Percentiles rank a stretch among this genome's conserved stretches.
These are phyloP conservation scores for Tichodroma muraria DNA, from an alignment of 2,113 vertebrate genomes.

Conservation along the genomic window DNA sequence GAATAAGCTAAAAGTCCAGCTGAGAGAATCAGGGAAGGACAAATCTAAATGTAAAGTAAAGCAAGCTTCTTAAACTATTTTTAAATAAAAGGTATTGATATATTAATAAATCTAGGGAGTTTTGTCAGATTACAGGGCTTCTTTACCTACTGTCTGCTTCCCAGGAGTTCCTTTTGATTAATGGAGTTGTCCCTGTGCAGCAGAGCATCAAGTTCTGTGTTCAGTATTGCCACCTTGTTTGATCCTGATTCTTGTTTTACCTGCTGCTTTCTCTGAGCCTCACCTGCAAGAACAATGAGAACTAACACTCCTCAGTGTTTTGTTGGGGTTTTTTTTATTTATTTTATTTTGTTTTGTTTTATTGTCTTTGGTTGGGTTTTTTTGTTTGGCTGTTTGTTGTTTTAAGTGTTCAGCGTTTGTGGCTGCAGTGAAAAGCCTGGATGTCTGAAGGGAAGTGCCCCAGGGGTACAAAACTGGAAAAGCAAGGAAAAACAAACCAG, in stretches of 20 bases:
- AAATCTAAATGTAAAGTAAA: slow-evolving; percentile 66
- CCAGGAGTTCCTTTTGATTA: not conserved
- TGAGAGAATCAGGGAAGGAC: slow-evolving; percentile 60
- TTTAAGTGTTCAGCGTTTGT: not conserved
- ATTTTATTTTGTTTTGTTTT: not conserved
- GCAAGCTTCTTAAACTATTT: slow-evolving; percentile 35
- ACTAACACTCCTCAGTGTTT: not conserved
- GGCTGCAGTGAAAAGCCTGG: not conserved
- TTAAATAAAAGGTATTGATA: not conserved
- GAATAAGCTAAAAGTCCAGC: slow-evolving; percentile 53
- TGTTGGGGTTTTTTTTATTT: not conserved
- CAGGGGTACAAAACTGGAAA: not conserved
- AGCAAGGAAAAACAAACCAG: not conserved
- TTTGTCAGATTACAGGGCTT: not conserved
- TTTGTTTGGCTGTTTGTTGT: not conserved
- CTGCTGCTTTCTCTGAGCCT: not conserved
- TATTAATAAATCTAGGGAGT: not conserved
- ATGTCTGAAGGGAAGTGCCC: not conserved
- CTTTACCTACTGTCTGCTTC: not conserved
- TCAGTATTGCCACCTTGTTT: not conserved
- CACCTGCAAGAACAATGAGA: not conserved
- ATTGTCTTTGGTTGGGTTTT: not conserved
- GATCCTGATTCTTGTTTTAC: not conserved
- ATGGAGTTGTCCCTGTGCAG: not conserved
- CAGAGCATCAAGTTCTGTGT: not conserved